phyloP scores from a whole-genome alignment of 2,797 vertebrate species.

The Coreius guichenoti region DNA sequence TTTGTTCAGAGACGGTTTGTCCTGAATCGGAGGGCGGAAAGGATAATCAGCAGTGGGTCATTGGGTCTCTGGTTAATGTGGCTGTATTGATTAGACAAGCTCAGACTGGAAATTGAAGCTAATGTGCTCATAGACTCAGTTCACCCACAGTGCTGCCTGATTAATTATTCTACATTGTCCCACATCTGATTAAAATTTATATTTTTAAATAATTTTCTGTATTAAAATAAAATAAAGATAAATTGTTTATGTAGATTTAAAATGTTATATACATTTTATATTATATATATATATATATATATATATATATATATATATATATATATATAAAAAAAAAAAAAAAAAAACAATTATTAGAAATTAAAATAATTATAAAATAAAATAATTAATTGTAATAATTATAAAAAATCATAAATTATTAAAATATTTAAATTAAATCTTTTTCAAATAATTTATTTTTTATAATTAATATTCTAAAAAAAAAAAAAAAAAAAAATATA shows the following conservation, averaged over 20 bases:
- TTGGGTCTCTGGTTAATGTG: constrained; percentile 38
- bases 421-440: too few species aligned
- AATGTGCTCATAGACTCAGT: constrained; percentile 41
- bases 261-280: background rate
- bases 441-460: too few species aligned
- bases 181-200: background rate
- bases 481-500: too few species aligned
- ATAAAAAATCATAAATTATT: too few species aligned
- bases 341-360: too few species aligned
- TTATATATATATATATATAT: background rate
- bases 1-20: background rate
- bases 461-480: too few species aligned
- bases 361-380: too few species aligned
- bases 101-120: constrained; percentile 32
- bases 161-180: background rate
- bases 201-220: background rate
- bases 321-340: too few species aligned
- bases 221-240: background rate
- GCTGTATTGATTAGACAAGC: constrained; percentile 49
- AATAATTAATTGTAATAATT: too few species aligned
- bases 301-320: too few species aligned
- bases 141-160: constrained; percentile 10
- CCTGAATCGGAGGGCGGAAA: background rate
- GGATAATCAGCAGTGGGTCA: constrained; percentile 27
- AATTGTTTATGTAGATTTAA: background rate